Base-by-base conservation (phyloP, 1,140 invertebrate species). In the Drosophila subpulchrella region DNA sequence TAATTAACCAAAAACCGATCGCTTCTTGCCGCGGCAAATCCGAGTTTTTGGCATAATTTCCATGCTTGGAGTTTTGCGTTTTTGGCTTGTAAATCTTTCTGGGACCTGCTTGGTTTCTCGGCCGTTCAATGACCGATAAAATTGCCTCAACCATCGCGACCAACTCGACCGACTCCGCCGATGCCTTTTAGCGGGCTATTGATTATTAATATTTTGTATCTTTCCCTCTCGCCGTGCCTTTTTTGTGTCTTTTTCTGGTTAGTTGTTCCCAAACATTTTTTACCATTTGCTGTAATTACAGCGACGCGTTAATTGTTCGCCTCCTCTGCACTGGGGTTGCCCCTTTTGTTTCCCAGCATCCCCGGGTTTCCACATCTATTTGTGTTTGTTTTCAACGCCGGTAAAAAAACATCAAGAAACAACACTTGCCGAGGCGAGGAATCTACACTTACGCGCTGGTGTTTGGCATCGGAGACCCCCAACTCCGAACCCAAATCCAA, bases 121-220 rank as follows among this genome's bases (percentile, higher is more conserved):
- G 56, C 77, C 83, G 83, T 88, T 88, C 83, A 88, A 88, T 77
- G 83, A 88, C 83, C 83, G 83, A 83, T 88, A 83, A 86, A 86
- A 86, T 88, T 82, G 85, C 72, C 75, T 83, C 65, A 77, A 70
- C 63, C 73, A 58, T 48, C 47, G 60, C 72, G 72, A 65, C 72
- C 48, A 58, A 63, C 83, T 81, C 55, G 70, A 61, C 60, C 61
- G 58, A 59, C 56, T 61, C 54, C 30, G 34, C 39, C 70, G 54
- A 39, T 81, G 75, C 68, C 81, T 89, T 88, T 88, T 88, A 88
- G 84, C 84, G 66, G 68, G 84, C 79, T 89, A 88, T 88, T 88
- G 84, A 88, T 88, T 88, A 88, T 90, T 88, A 81, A 90, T 89
- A 79, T 86, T 68, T 66, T 47, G 66, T 65, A 71, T 77, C 51